phyloP scores from a whole-genome alignment of 2,113 vertebrate genomes.

The Lipophrys pholis region DNA sequence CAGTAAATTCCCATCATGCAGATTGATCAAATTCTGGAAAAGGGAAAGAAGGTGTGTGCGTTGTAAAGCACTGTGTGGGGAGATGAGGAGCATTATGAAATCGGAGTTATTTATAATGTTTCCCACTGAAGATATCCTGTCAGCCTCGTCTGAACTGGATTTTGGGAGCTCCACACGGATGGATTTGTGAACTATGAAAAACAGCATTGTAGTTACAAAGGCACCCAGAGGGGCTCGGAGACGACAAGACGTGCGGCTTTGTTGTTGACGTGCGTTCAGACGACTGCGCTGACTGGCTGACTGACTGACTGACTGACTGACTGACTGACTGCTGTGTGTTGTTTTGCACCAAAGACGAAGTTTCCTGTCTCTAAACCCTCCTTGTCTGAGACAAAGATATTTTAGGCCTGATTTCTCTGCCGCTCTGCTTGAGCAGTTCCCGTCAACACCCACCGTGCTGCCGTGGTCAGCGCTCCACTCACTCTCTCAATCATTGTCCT shows the following conservation, averaged over 20 bases:
- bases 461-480: conserved; percentile 38
- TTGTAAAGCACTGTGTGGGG: conserved; percentile 3
- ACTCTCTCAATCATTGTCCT: neutral
- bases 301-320: conserved; percentile 52
- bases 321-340: conserved; percentile 52
- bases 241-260: conserved; percentile 59
- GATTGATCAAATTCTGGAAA: neutral
- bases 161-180: conserved; percentile 38
- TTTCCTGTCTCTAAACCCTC: conserved; percentile 49
- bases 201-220: conserved; percentile 52
- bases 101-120: conserved; percentile 55
- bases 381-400: conserved; percentile 45
- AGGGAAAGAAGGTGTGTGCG: conserved; percentile 6
- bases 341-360: conserved; percentile 55
- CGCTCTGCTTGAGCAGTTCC: conserved; percentile 5
- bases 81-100: conserved; percentile 28
- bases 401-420: conserved; percentile 45
- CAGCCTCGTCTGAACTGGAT: conserved; percentile 59
- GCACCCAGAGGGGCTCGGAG: conserved; percentile 53
- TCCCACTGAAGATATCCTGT: conserved; percentile 47
- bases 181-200: conserved; percentile 53
- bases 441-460: neutral
- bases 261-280: conserved; percentile 64
- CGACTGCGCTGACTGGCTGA: conserved; percentile 39
- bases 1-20: no score